Conservation (phyloP, 64 coral and sea anemone genomes). For the Trachythela sp. region DNA sequence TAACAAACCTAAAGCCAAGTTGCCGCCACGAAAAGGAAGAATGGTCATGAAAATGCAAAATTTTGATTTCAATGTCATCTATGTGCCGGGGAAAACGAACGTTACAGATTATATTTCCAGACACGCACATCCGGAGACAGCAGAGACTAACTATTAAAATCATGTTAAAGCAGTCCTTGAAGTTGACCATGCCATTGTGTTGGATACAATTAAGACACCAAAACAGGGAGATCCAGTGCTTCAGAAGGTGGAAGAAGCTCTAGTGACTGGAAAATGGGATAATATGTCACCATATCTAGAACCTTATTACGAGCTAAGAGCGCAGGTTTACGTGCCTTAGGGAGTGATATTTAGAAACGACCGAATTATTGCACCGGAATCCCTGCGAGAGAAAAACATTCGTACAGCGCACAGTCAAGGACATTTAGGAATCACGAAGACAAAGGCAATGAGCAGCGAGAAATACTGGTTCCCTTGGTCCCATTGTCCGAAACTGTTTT, state of each 20-base stretch:
- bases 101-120: background rate
- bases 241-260: background rate
- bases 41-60: background rate
- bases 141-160: background rate
- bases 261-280: background rate
- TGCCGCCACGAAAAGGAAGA: background rate
- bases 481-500: background rate
- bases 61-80: background rate
- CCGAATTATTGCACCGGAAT: background rate
- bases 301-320: conserved; percentile 4
- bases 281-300: background rate
- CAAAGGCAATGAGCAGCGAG: background rate
- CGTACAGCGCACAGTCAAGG: background rate
- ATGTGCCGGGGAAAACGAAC: background rate
- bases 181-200: background rate
- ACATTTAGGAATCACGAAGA: conserved; percentile 11
- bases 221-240: background rate
- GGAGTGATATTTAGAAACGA: conserved; percentile 7
- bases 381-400: background rate
- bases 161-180: background rate
- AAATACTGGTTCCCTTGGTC: background rate
- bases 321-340: background rate
- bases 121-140: background rate
- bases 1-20: background rate
- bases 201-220: background rate